Conservation (phyloP, 2,888 invertebrate genomes). For the Drosophila koepferae region DNA sequence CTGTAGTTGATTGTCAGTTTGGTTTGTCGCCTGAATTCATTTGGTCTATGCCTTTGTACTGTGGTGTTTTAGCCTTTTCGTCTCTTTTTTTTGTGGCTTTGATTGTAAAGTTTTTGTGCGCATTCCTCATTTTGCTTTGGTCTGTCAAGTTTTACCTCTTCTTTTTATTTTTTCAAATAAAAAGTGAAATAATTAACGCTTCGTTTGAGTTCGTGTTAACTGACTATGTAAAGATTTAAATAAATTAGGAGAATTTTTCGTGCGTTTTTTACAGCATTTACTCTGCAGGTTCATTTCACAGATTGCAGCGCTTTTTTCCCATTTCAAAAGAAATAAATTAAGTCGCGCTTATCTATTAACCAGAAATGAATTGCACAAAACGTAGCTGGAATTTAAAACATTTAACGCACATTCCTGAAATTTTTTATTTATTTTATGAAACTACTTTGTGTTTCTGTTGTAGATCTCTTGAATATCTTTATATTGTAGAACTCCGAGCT, state of each 20-base stretch:
- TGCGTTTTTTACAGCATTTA: not conserved
- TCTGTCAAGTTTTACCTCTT: conserved; percentile 1
- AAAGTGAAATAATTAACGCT: conserved; percentile 31
- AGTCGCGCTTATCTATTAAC: not conserved
- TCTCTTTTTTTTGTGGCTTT: conserved; percentile 12
- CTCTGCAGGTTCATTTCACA: conserved; percentile 4
- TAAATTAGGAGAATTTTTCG: conserved; percentile 11
- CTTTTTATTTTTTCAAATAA: not conserved
- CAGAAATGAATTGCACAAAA: not conserved
- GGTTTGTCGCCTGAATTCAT: conserved; percentile 31
- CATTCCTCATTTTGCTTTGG: conserved; percentile 21
- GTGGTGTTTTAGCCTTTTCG: conserved; percentile 24
- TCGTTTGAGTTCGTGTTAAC: conserved; percentile 32
- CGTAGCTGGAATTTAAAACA: not conserved
- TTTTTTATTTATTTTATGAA: not conserved
- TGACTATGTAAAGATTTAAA: conserved; percentile 26
- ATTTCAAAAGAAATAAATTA: conserved; percentile 2
- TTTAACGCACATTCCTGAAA: not conserved
- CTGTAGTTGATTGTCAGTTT: conserved; percentile 39
- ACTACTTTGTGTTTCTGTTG: too few species aligned
- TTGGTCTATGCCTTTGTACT: conserved; percentile 29
- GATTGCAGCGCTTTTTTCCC: not conserved
- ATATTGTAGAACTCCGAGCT: not conserved
- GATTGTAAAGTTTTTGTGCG: conserved; percentile 41
- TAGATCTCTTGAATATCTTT: not conserved